Conservation (phyloP, 2,797 vertebrate species). For the Xyrichtys novacula region DNA sequence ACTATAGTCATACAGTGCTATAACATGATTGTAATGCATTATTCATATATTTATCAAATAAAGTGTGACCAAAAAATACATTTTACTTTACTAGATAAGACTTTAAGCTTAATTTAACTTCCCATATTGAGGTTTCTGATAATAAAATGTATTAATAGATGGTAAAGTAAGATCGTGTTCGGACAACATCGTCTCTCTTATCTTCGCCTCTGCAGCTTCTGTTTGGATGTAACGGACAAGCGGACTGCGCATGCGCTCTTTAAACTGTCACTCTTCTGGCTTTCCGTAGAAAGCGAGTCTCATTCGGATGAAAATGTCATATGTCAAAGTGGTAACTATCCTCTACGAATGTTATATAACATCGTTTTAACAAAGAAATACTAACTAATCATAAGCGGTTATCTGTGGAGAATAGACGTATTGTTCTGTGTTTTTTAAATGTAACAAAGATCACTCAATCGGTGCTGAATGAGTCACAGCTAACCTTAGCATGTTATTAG, state of each 20-base stretch:
- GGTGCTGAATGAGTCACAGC: constrained; percentile 1
- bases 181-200: too few relatives aligned
- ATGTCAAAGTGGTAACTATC: constrained; percentile 63
- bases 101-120: too few relatives aligned
- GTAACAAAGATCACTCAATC: accelerated
- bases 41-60: too few relatives aligned
- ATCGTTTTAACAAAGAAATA: accelerated
- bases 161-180: too few relatives aligned
- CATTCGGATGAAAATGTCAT: constrained; percentile 54
- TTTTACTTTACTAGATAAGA: too few relatives aligned
- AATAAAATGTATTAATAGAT: too few relatives aligned
- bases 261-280: accelerated
- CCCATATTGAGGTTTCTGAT: too few relatives aligned
- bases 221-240: too few relatives aligned
- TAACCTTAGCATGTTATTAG: constrained; percentile 54
- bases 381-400: accelerated
- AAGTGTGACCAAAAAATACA: too few relatives aligned
- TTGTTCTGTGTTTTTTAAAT: accelerated
- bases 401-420: accelerated
- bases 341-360: accelerated
- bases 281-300: constrained; percentile 64
- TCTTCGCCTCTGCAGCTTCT: too few relatives aligned
- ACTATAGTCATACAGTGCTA: too few relatives aligned
- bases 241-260: constrained; percentile 21
- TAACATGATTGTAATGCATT: too few relatives aligned